phyloP scores from a whole-genome alignment of 2,888 invertebrate species.

The Liodrosophila aerea region DNA sequence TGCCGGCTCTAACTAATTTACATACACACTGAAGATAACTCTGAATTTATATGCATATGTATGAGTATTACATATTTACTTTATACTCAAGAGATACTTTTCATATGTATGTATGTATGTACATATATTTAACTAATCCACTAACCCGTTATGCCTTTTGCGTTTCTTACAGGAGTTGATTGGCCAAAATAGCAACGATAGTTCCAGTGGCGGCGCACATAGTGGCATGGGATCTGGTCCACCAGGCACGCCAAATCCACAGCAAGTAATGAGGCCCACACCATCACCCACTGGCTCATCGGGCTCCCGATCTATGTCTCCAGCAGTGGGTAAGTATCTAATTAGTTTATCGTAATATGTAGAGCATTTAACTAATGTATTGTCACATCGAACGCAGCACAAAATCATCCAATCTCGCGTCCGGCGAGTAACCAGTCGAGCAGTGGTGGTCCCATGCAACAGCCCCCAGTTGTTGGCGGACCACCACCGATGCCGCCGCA shows the following conservation, averaged over 20 bases:
- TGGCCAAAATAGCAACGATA: conserved; percentile 93
- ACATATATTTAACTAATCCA: no score
- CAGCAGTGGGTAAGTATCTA: conserved; percentile 94
- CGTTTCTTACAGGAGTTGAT: conserved; percentile 88
- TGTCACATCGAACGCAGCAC: conserved; percentile 80
- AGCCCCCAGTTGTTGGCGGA: conserved; percentile 68
- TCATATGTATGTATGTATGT: no score
- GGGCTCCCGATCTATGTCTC: conserved; percentile 98
- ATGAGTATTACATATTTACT: neutral
- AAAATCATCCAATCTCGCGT: conserved; percentile 97
- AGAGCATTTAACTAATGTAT: neutral
- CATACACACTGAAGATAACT: neutral
- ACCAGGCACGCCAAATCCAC: conserved; percentile 86
- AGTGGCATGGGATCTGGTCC: conserved; percentile 87
- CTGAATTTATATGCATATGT: neutral
- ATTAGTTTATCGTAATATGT: neutral
- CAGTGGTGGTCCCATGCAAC: conserved; percentile 81
- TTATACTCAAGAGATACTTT: neutral
- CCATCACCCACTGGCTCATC: conserved; percentile 96
- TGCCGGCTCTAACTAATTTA: neutral
- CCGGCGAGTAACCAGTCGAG: conserved; percentile 92
- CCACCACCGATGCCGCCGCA: conserved; percentile 78
- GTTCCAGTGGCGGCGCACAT: conserved; percentile 87
- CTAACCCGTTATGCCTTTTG: neutral
- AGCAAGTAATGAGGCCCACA: conserved; percentile 93